Conservation (phyloP, 2,797 vertebrate genomes). For the Danionella dracula region DNA sequence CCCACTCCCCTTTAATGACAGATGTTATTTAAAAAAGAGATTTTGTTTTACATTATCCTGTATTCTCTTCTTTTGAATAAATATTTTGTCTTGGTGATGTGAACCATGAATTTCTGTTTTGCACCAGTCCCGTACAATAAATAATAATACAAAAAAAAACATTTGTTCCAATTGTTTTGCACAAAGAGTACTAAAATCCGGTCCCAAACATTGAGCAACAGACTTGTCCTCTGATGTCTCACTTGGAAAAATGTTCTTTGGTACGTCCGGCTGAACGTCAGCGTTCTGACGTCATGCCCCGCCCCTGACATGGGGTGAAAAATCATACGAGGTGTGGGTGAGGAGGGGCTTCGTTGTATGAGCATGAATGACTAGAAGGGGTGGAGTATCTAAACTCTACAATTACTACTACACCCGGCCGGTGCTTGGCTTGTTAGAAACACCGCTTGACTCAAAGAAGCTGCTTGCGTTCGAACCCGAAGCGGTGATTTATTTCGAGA, state of each 20-base stretch:
- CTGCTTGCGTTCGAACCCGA: background rate
- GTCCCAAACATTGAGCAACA: background rate
- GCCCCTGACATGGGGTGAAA: background rate
- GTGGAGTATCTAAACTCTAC: background rate
- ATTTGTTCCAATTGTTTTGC: no score
- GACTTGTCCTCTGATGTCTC: no score
- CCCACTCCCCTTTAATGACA: no score
- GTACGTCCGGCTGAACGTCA: background rate
- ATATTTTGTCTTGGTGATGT: no score
- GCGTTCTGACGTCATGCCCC: background rate
- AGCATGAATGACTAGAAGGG: slow-evolving; percentile 12
- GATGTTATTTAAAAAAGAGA: no score
- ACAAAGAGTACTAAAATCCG: background rate
- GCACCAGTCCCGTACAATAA: no score
- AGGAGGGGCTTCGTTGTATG: background rate
- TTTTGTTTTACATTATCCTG: no score
- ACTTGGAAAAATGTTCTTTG: background rate
- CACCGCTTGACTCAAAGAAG: background rate
- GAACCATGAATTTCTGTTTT: no score
- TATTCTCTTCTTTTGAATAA: no score
- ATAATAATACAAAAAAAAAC: no score
- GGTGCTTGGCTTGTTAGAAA: background rate
- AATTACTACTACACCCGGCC: slow-evolving; percentile 6
- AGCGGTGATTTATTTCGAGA: background rate
- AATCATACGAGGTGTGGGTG: background rate